Evolutionary conservation across 1,140 invertebrate genomes (phyloP).

Genomic region (Chironomus striatipennis): DNA sequence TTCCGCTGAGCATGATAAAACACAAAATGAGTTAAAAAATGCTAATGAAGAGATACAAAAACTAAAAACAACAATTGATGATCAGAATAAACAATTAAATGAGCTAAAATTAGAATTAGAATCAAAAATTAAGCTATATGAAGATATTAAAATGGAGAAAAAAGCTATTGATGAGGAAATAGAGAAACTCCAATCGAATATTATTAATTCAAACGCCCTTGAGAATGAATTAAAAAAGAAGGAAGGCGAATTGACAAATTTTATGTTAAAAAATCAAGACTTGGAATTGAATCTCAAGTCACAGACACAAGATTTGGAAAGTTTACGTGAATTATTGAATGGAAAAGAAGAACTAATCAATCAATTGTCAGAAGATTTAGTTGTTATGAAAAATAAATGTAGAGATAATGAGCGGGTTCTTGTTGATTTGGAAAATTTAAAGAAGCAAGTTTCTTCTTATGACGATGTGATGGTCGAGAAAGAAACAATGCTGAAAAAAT

Average conservation of each 20-base stretch:
- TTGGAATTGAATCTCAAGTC: conserved; percentile 28
- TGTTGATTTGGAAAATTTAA: conserved; percentile 42
- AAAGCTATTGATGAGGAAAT: conserved; percentile 27
- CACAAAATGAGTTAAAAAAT: conserved; percentile 41
- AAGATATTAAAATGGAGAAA: conserved; percentile 28
- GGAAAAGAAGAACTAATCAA: conserved; percentile 47
- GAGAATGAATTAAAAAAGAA: conserved; percentile 1
- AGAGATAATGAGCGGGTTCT: neutral
- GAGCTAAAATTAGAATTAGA: conserved; percentile 42
- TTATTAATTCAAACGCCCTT: neutral
- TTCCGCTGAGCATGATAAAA: conserved; percentile 30
- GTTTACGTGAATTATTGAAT: conserved; percentile 42
- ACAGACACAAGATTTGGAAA: conserved; percentile 34
- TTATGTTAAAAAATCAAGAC: conserved; percentile 17
- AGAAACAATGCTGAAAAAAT: conserved; percentile 17
- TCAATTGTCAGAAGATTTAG: conserved; percentile 40
- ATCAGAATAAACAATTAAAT: conserved; percentile 46
- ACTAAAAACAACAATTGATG: conserved; percentile 37
- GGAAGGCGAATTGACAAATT: conserved; percentile 1
- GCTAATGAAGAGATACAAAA: conserved; percentile 36
- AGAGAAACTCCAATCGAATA: conserved; percentile 4
- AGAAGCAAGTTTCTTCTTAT: conserved; percentile 35
- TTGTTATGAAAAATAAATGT: neutral
- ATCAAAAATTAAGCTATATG: conserved; percentile 24
- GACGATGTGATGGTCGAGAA: conserved; percentile 24